Evolutionary conservation across 1,140 invertebrate genomes (phyloP).

Genomic region (Delia radicum): DNA sequence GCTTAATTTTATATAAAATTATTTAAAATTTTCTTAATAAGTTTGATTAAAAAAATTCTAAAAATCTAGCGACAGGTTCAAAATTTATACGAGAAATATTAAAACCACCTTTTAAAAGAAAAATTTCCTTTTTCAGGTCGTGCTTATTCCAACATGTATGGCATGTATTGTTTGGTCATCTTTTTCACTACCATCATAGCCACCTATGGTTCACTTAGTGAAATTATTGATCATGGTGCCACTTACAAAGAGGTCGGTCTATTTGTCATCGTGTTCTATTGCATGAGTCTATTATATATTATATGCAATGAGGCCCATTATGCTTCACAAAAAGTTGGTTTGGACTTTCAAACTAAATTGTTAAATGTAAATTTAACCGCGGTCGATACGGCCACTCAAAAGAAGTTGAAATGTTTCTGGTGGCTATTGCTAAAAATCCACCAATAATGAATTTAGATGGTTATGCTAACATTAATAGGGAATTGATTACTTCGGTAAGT

Average conservation of each 20-base stretch:
- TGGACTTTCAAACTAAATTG: conserved; percentile 65
- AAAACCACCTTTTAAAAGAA: too few relatives aligned
- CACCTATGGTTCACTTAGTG: conserved; percentile 66
- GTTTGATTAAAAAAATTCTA: too few relatives aligned
- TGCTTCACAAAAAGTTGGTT: conserved; percentile 65
- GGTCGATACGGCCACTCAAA: conserved; percentile 63
- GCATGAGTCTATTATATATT: conserved; percentile 66
- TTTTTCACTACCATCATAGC: conserved; percentile 70
- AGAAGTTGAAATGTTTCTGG: conserved; percentile 72
- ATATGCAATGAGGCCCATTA: conserved; percentile 71
- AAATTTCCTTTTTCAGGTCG: conserved; percentile 50
- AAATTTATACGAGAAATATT: too few relatives aligned
- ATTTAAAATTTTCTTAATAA: too few relatives aligned
- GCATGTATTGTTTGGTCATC: conserved; percentile 68
- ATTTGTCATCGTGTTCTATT: conserved; percentile 68
- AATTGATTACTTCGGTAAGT: conserved; percentile 65
- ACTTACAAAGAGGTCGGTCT: conserved; percentile 69
- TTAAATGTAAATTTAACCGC: conserved; percentile 65
- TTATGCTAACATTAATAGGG: conserved; percentile 68
- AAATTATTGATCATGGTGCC: conserved; percentile 67
- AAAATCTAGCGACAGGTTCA: too few relatives aligned
- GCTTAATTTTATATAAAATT: too few relatives aligned
- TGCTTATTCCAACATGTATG: conserved; percentile 71
- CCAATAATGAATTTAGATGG: conserved; percentile 71
- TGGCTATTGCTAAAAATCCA: conserved; percentile 69